phyloP scores from a whole-genome alignment of 2,888 invertebrate species.

The Brenthis hecate region DNA sequence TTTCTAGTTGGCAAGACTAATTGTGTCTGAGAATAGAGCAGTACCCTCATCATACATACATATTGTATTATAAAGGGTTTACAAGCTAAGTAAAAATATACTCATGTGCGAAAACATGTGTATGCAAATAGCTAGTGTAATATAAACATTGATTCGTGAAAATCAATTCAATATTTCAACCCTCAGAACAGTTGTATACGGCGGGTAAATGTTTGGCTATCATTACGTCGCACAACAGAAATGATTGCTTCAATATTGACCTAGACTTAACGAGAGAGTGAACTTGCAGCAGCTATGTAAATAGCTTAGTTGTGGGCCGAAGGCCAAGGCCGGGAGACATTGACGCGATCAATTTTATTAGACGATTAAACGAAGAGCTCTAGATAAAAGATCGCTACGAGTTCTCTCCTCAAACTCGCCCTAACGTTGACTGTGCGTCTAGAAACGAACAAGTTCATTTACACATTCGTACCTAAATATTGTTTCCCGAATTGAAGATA shows the following conservation, averaged over 20 bases:
- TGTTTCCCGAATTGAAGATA: no score
- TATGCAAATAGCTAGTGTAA: background rate
- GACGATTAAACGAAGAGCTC: background rate
- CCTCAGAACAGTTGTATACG: background rate
- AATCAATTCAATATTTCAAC: background rate
- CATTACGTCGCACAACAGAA: conserved; percentile 10
- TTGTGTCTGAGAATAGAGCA: no score
- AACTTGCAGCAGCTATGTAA: background rate
- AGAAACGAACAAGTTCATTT: no score
- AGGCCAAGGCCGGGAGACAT: conserved; percentile 13
- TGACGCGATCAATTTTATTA: background rate
- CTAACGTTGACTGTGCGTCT: no score
- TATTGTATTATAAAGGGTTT: no score
- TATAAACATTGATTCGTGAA: background rate
- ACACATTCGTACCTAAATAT: no score
- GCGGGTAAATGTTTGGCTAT: conserved; percentile 3
- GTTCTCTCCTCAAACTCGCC: no score
- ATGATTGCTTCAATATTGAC: conserved; percentile 1
- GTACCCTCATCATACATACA: no score
- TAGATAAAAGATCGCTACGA: no score
- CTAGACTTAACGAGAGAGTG: background rate
- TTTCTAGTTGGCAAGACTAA: no score
- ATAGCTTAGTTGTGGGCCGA: background rate
- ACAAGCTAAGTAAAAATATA: no score
- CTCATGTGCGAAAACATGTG: no score